phyloP scores from a whole-genome alignment of 30 jellyfish, hydroid and myxozoan species.

The Chironex yamaguchii region DNA sequence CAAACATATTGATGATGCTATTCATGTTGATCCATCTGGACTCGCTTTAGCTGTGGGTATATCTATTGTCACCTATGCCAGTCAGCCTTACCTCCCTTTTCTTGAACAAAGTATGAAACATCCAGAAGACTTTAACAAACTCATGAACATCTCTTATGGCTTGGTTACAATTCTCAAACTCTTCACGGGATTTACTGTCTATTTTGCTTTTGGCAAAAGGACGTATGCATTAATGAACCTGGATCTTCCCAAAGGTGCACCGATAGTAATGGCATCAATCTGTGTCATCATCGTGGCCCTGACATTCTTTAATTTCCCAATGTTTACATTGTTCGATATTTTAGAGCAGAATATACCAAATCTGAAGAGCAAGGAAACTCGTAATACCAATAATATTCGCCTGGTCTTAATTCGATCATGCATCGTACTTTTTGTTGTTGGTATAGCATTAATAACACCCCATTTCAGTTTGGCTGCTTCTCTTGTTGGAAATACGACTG shows the following conservation, averaged over 20 bases:
- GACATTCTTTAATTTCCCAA: constrained; percentile 78
- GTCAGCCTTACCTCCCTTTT: constrained; percentile 84
- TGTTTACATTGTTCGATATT: constrained; percentile 82
- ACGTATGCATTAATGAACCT: constrained; percentile 78
- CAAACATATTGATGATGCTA: constrained; percentile 27
- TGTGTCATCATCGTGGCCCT: constrained; percentile 71
- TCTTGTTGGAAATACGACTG: constrained; percentile 82
- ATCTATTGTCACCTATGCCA: constrained; percentile 76
- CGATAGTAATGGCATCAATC: constrained; percentile 45
- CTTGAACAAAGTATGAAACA: constrained; percentile 79
- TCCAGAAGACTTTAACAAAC: constrained; percentile 44
- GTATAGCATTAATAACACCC: constrained; percentile 75
- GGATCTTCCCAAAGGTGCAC: constrained; percentile 76
- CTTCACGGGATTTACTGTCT: constrained; percentile 76
- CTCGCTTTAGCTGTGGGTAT: constrained; percentile 73
- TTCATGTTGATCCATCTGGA: constrained; percentile 2
- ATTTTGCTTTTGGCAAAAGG: constrained; percentile 65
- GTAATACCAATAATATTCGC: background rate
- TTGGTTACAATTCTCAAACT: constrained; percentile 68
- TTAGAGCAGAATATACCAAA: constrained; percentile 82
- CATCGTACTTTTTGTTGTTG: constrained; percentile 29
- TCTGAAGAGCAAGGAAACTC: background rate
- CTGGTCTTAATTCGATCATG: constrained; percentile 41
- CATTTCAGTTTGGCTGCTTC: constrained; percentile 82
- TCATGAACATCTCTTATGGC: constrained; percentile 70